Base-by-base conservation (phyloP, 2,797 vertebrate genomes). In the Anniella stebbinsi region DNA sequence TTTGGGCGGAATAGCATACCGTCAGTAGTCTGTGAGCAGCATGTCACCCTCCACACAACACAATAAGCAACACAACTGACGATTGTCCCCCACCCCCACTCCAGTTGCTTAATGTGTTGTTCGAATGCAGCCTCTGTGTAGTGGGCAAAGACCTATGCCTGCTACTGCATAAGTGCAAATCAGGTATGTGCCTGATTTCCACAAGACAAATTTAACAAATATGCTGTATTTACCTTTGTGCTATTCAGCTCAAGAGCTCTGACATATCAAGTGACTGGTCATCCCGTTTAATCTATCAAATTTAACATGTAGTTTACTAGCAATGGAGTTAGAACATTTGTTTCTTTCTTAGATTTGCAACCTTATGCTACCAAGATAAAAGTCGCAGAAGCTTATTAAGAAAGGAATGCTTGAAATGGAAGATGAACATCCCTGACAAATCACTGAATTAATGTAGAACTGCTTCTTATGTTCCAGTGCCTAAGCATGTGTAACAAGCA, bases 341-440 rank as follows among this genome's bases (percentile, higher is more conserved):
- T 78, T 87, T 87, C 38, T 72, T 66, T 80, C 83, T 36, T 84
- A 51, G 69, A 89, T 87, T 67, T n/a, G 78, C 30, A 33, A 0
- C 75, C 80, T 86, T 9, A 90, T 84, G 38, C 38, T 11, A 76
- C 41, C 86, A 80, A 73, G 88, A 75, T 36, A 87, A 48, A 33
- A 73, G 87, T 48, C 1, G 69, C 57, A 70, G 54, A 76, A 48
- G 25, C 45, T 36, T 82, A 86, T 69, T 87, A 45, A 67, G 67
- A 70, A 89, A 75, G 67, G 25, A 67, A 77, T 86, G 57, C 66
- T 0, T 1, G 80, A 86, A 76, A 72, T 45, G 87, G 9, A 70
- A 76, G 78, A 82, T 63, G n/a, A 0, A 38, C 33, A 36, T 70
- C 11, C 45, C 72, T 70, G 51, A 78, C 2, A 51, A 21, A 18